Evolutionary conservation across 2,888 invertebrate species (phyloP).

Genomic region (Synergus gifuensis): DNA sequence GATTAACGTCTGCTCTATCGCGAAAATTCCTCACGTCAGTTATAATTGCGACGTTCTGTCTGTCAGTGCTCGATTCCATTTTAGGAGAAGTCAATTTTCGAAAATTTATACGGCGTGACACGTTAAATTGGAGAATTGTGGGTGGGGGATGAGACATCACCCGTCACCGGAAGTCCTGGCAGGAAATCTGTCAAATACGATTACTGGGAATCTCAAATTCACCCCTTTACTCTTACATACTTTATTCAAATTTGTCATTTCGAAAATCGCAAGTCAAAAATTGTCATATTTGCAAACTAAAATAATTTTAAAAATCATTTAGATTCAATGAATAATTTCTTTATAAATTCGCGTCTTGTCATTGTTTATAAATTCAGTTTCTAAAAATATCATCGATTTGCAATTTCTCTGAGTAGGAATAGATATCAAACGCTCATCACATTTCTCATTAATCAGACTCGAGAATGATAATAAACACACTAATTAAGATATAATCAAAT

Average conservation of each 20-base stretch:
- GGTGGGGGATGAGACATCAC: constrained; percentile 11
- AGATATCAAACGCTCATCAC: not conserved
- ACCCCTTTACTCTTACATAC: not conserved
- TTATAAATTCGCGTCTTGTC: not conserved
- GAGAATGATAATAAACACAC: not conserved
- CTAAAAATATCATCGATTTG: not conserved
- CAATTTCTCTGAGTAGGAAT: not conserved
- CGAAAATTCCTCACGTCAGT: constrained; percentile 11
- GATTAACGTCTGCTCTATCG: constrained; percentile 10
- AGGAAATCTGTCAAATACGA: constrained; percentile 25
- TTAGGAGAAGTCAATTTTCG: constrained; percentile 36
- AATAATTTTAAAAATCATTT: not conserved
- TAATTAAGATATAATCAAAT: not conserved
- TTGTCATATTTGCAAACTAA: not conserved
- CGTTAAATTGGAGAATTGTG: constrained; percentile 26
- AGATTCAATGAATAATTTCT: too few relatives aligned
- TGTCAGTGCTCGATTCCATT: constrained; percentile 23
- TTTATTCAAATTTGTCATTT: not conserved
- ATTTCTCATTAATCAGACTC: not conserved
- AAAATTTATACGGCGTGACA: constrained; percentile 27
- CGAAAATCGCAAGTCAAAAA: too few relatives aligned
- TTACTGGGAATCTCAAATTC: constrained; percentile 9
- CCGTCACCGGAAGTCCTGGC: constrained; percentile 8
- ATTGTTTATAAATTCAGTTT: not conserved
- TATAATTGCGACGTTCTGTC: constrained; percentile 12